Evolutionary conservation across 1,140 invertebrate species (phyloP).

Genomic region (Zeugodacus cucurbitae): DNA sequence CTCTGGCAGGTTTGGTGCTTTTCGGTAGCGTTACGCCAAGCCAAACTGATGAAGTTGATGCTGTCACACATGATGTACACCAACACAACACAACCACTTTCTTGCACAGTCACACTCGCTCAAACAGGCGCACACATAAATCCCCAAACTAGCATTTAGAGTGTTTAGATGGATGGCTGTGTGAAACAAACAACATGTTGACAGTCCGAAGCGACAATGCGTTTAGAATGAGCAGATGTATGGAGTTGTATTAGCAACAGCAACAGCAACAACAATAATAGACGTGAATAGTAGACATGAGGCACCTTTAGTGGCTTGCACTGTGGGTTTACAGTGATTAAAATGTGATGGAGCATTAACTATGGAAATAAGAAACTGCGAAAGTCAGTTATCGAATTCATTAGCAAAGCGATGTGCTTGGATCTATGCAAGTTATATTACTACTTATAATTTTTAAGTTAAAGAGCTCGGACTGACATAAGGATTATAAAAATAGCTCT

Average conservation of each 20-base stretch:
- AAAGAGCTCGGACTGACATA: too few relatives aligned
- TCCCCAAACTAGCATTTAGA: background rate
- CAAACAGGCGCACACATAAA: constrained; percentile 48
- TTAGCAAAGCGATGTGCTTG: too few relatives aligned
- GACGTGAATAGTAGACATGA: background rate
- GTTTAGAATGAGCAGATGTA: constrained; percentile 32
- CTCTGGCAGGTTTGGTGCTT: constrained; percentile 17
- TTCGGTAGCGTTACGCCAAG: background rate
- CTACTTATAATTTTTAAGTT: too few relatives aligned
- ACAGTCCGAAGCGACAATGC: constrained; percentile 30
- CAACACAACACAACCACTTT: constrained; percentile 47
- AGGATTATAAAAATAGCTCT: too few relatives aligned
- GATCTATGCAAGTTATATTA: too few relatives aligned
- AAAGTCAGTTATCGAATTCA: background rate
- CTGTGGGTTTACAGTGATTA: background rate
- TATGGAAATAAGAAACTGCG: background rate
- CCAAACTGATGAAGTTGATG: constrained; percentile 41
- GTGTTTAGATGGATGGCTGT: constrained; percentile 29
- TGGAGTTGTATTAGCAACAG: background rate
- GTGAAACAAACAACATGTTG: constrained; percentile 33
- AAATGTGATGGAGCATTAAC: background rate
- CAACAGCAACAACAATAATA: background rate
- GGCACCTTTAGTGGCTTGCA: background rate
- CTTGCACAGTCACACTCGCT: background rate
- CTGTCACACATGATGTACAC: constrained; percentile 40